phyloP scores from a whole-genome alignment of 2,113 vertebrate genomes.

The Triplophysa dalaica region DNA sequence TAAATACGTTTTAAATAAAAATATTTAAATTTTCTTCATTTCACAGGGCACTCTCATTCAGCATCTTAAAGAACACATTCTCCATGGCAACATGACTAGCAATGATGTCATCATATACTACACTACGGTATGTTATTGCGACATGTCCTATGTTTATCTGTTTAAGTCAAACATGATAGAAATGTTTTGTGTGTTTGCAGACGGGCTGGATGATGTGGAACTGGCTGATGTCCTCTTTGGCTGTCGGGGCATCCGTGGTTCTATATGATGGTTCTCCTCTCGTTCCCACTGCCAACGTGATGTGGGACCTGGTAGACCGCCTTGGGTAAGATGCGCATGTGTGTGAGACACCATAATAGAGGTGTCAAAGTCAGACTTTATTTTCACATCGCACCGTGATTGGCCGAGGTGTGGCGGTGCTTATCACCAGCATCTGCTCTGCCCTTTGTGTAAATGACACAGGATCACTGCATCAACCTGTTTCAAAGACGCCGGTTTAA shows the following conservation, averaged over 20 bases:
- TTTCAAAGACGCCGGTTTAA: conserved; percentile 17
- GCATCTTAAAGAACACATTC: conserved; percentile 92
- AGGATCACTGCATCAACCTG: conserved; percentile 17
- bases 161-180: neutral
- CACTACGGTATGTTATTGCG: conserved; percentile 82
- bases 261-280: conserved; percentile 95
- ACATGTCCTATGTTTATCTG: neutral
- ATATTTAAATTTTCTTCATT: neutral
- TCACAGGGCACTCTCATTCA: conserved; percentile 90
- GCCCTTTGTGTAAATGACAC: conserved; percentile 30
- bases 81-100: conserved; percentile 87
- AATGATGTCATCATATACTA: conserved; percentile 91
- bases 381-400: neutral
- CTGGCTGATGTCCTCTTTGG: conserved; percentile 88
- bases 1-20: no score
- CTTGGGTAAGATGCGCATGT: conserved; percentile 80
- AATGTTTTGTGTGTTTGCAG: conserved; percentile 63
- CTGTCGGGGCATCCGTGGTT: conserved; percentile 88
- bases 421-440: conserved; percentile 28
- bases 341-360: neutral
- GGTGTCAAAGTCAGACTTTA: neutral
- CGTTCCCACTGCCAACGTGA: conserved; percentile 83
- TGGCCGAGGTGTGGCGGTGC: conserved; percentile 16
- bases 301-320: conserved; percentile 93
- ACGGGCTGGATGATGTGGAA: conserved; percentile 99